These are phyloP conservation scores for Tetheella fluctuosa DNA, from an alignment of 2,888 invertebrate species.

Conservation along the genomic window DNA sequence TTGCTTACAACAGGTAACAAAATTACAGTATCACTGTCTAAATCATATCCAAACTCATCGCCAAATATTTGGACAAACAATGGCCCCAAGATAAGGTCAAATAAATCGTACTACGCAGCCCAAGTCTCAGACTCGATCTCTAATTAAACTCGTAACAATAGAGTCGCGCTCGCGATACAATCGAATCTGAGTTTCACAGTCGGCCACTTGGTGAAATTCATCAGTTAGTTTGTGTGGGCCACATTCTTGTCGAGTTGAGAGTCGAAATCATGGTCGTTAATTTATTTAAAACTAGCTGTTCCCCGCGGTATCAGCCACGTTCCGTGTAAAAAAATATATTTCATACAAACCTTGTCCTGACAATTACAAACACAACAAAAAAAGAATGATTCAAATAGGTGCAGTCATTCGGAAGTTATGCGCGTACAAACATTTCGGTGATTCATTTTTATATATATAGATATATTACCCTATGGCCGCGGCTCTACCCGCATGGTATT, in stretches of 20 bases:
- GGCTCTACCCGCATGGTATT: too few relatives aligned
- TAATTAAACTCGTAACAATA: background rate
- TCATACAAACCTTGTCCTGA: too few relatives aligned
- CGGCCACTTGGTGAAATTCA: slow-evolving; percentile 6
- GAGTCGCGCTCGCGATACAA: slow-evolving; percentile 6
- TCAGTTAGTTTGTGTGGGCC: background rate
- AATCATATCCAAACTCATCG: background rate
- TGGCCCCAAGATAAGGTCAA: background rate
- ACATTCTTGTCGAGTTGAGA: background rate
- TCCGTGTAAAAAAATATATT: too few relatives aligned
- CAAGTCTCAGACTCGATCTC: slow-evolving; percentile 1
- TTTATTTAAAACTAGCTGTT: too few relatives aligned
- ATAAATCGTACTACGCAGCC: background rate
- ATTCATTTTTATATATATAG: too few relatives aligned
- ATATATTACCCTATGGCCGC: too few relatives aligned
- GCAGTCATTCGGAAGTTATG: too few relatives aligned
- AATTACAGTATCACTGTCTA: background rate
- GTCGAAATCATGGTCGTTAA: background rate
- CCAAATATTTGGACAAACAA: background rate
- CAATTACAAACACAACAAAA: too few relatives aligned
- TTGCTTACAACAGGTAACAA: too few relatives aligned
- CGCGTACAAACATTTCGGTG: too few relatives aligned
- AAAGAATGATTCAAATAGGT: too few relatives aligned
- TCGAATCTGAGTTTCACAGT: background rate
- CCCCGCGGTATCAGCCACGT: too few relatives aligned